Base-by-base conservation (phyloP, 2,113 vertebrate species). In the Hydrochoerus hydrochaeris region DNA sequence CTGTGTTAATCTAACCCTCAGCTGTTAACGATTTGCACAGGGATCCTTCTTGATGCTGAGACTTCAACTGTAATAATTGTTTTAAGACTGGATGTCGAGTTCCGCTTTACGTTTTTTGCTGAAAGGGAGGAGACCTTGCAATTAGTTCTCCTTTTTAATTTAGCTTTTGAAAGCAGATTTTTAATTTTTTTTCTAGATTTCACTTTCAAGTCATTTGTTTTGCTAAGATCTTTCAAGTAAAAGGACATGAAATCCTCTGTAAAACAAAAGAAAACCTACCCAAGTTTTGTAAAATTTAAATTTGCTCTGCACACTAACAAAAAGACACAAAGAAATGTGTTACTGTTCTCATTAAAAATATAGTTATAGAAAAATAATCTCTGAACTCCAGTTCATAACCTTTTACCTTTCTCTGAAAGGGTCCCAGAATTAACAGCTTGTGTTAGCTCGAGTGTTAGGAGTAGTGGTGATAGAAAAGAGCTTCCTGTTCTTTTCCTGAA, bases 1-100 rank as follows among this genome's bases (percentile, higher is more conserved):
- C 97, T 8, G 96, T 97, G 98, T 98, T 98, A 99, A 98, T 98
- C 98, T 98, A 98, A 97, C 97, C 97, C 97, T 98, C 98, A 98
- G 98, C 98, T 99, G 98, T 98, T 99, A 98, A 99, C 98, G 98
- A 99, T 98, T 98, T 98, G 97, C 97, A 95, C 94, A 62, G 97
- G 94, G 96, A 98, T 98, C 98, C 97, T 96, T 97, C 98, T 92
- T 97, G 98, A 97, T 98, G 93, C 97, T 97, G 97, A n/a, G 97
- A 94, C 94, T 97, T 98, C 95, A 83, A 97, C 86, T 97, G 96
- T 98, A 98, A 98, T 98, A 98, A 28, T 94, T 98, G 92, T 98
- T 98, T 98, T 98, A 98, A 98, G 96, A 97, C 87, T 97, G 98
- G 97, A 97, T 96, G 97, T 98, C 96, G 98, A 94, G 85, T 95